Evolutionary conservation across 1,140 invertebrate genomes (phyloP), one percentile per base, ranked within the genome.

Genomic region (Halesus radiatus): DNA sequence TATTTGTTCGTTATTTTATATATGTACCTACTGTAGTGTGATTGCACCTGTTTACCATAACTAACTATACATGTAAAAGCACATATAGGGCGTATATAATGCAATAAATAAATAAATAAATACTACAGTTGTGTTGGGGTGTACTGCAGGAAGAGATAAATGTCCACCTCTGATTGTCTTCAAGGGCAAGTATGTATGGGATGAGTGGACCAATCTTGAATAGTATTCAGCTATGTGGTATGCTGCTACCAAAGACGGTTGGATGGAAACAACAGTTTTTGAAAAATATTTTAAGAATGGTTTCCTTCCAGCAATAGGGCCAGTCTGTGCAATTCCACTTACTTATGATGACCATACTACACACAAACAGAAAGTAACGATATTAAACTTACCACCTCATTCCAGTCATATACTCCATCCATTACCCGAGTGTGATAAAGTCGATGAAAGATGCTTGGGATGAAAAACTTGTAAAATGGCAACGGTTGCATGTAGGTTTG

Each of bases 221-320:
- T 76, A 80, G 50, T 86, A 78, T 85, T 81, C 84, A 56, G 84
- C 82, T 18, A 87, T 83, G 7, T 77, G 79, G 15, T 1, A 73
- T 81, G 84, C 85, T 45, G 85, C 84, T 10, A 86, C 83, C 3
- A 75, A 68, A 72, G 85, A 86, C 74, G 85, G 86, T 8, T 86
- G 86, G 86, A 86, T 87, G 84, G 84, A 86, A 76, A 80, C 81
- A 22, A 45, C 83, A 70, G 81, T 87, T 70, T 85, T 87, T 84
- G 58, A 80, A 68, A 84, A 86, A 72, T 84, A 84, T 32, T 85
- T 32, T 32, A n/a, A n/a, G n/a, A 32, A 3, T 7, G 5, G 7
- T 32, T 32, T 32, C 32, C 32, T 32, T n/a, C 62, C 68, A 78
- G 77, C 37, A 32, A 7, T 7, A 32, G 32, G 32, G 32, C 32